Percentiles rank a stretch among this genome's conserved stretches.
Evolutionary conservation across 2,888 invertebrate species (phyloP).

Genomic region (Ectemnius continuus): DNA sequence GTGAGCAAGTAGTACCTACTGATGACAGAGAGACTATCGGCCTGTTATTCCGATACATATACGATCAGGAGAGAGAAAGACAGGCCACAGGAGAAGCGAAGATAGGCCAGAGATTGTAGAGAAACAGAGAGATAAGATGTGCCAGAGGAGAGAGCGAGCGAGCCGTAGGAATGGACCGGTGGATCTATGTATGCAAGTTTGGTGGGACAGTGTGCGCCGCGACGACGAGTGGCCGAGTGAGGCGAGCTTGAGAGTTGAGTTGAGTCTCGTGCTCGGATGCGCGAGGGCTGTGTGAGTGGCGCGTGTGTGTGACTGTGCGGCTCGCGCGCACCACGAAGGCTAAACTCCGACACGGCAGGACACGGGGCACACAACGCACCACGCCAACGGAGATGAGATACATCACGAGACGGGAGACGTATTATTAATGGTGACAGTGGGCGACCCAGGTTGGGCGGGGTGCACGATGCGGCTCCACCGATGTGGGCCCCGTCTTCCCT

Average conservation of each 20-base stretch:
- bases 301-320: constrained; percentile 21
- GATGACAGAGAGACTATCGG: not conserved
- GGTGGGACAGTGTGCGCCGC: too few relatives aligned
- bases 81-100: not conserved
- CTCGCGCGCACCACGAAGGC: constrained; percentile 42
- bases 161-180: not conserved
- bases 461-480: constrained; percentile 67
- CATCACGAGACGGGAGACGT: constrained; percentile 78
- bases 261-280: constrained; percentile 5
- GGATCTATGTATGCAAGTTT: too few relatives aligned
- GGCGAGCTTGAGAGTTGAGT: constrained; percentile 18
- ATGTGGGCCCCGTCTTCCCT: constrained; percentile 59
- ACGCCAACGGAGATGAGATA: constrained; percentile 74
- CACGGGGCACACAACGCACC: constrained; percentile 52
- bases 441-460: constrained; percentile 77
- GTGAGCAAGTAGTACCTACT: constrained; percentile 11
- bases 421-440: constrained; percentile 79
- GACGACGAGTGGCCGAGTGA: not conserved
- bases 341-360: constrained; percentile 52
- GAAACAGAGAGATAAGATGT: constrained; percentile 15
- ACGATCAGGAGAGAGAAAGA: not conserved
- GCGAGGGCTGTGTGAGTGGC: not conserved
- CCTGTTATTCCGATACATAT: constrained; percentile 2
- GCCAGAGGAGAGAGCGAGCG: not conserved
- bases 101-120: constrained; percentile 17